Percentiles rank a stretch among this genome's conserved stretches.
These are phyloP conservation scores for Parochlus steinenii DNA, from an alignment of 2,888 invertebrate species.

Conservation along the genomic window DNA sequence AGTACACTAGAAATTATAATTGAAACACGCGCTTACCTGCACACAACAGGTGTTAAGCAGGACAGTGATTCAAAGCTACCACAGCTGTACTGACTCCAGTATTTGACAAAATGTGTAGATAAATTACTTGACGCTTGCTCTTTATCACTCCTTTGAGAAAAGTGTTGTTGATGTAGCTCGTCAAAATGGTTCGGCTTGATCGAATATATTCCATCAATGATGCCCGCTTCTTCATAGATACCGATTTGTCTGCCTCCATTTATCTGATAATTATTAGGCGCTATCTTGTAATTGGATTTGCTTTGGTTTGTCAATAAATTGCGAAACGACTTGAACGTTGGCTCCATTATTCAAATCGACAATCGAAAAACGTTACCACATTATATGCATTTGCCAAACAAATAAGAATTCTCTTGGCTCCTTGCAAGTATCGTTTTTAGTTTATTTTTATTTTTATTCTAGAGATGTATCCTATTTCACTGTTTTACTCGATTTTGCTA, in stretches of 20 bases:
- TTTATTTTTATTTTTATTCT: no score
- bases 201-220: conserved; percentile 10
- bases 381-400: no score
- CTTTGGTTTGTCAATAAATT: conserved; percentile 9
- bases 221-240: conserved; percentile 6
- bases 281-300: conserved; percentile 9
- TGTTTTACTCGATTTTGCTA: no score
- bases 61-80: conserved; percentile 10
- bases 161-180: background rate
- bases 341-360: no score
- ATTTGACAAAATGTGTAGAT: conserved; percentile 8
- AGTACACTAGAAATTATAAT: no score
- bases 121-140: background rate
- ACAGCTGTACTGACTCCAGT: conserved; percentile 6
- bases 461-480: no score
- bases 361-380: no score
- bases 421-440: no score
- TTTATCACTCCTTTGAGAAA: conserved; percentile 4
- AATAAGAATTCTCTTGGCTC: no score
- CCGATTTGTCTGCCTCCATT: conserved; percentile 8
- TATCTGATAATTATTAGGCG: conserved; percentile 7
- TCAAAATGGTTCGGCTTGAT: conserved; percentile 2
- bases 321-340: conserved; percentile 11
- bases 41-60: conserved; percentile 6
- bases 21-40: conserved; percentile 10